Percentiles rank a stretch among this genome's conserved stretches.
phyloP scores from a whole-genome alignment of 2,888 invertebrate species.

The Odontothrips loti region DNA sequence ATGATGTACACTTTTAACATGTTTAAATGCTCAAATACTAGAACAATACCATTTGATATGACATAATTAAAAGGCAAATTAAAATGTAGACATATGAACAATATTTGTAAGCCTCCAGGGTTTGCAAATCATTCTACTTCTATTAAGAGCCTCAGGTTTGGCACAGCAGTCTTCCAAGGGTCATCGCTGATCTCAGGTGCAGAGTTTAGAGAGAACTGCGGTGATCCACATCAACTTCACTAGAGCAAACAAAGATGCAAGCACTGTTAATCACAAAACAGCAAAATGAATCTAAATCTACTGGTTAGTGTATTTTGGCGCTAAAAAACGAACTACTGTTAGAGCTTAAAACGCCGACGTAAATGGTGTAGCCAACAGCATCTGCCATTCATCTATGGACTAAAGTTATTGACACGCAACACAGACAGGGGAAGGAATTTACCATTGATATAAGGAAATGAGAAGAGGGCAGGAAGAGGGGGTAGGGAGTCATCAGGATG shows the following conservation, averaged over 20 bases:
- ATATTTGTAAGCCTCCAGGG: not conserved
- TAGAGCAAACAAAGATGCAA: constrained; percentile 18
- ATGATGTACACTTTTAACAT: not conserved
- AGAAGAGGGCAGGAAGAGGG: no score
- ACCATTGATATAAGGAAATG: not conserved
- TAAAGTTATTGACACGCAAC: no score
- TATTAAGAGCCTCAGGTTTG: not conserved
- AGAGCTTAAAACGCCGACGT: no score
- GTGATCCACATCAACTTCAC: constrained; percentile 8
- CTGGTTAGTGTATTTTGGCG: not conserved
- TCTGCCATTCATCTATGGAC: no score
- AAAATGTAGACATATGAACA: not conserved
- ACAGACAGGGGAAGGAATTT: not conserved
- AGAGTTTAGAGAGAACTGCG: constrained; percentile 14
- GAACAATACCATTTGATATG: not conserved
- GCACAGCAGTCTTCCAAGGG: constrained; percentile 1
- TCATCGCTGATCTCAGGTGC: not conserved
- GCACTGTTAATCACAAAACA: constrained; percentile 7
- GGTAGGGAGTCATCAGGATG: no score
- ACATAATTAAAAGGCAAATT: not conserved
- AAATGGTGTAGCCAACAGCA: no score
- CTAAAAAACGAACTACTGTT: not conserved
- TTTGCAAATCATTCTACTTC: not conserved
- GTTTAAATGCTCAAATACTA: not conserved
- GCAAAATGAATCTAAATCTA: not conserved